Evolutionary conservation across 2,888 invertebrate species (phyloP).

Genomic region (Nasonovia ribisnigri): DNA sequence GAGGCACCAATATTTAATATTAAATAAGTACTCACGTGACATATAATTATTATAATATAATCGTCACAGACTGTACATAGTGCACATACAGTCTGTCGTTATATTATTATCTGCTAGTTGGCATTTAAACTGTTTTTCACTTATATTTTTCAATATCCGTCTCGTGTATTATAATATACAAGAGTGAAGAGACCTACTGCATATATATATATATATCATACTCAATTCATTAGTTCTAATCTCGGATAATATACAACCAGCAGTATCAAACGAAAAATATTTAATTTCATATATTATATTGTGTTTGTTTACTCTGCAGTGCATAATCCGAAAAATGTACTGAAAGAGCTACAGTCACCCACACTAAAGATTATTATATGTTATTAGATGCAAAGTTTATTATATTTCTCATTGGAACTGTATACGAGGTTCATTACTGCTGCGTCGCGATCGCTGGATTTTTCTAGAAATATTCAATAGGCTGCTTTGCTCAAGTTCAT

Average conservation of each 20-base stretch:
- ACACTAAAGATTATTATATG: neutral
- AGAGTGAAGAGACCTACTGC: neutral
- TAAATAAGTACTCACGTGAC: too few species aligned
- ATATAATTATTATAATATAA: too few species aligned
- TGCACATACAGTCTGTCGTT: neutral
- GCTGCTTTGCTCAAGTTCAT: neutral
- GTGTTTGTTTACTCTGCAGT: neutral
- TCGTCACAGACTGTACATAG: neutral
- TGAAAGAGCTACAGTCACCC: neutral
- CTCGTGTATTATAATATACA: neutral
- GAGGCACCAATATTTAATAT: neutral
- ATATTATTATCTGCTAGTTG: neutral
- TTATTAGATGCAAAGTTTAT: neutral
- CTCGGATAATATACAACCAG: neutral
- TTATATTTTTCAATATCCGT: neutral
- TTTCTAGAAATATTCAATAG: neutral
- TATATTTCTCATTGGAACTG: neutral
- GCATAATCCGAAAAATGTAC: neutral
- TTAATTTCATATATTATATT: neutral
- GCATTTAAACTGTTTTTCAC: neutral
- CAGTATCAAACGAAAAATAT: neutral
- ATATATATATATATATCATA: neutral
- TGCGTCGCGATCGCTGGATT: neutral
- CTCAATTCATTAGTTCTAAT: neutral
- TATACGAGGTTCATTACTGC: neutral